These are phyloP conservation scores for Mythimna lalbum DNA, from an alignment of 2,888 invertebrate species.

Conservation along the genomic window DNA sequence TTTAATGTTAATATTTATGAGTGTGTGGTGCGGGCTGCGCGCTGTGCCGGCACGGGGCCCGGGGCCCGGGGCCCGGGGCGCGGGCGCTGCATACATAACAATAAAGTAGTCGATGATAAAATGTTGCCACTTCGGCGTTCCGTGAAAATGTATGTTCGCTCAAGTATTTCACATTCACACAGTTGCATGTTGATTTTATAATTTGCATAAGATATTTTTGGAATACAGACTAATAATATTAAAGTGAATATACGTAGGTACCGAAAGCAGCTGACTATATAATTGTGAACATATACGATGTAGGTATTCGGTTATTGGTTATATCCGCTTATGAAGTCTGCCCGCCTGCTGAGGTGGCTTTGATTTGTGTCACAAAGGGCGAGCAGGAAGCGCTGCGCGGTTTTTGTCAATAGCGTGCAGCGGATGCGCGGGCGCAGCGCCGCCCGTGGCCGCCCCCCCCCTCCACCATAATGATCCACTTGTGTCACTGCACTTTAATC, in stretches of 20 bases:
- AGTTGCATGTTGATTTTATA: conserved; percentile 28
- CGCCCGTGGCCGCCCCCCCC: neutral
- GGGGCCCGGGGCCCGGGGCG: neutral
- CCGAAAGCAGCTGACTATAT: neutral
- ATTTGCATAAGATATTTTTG: conserved; percentile 21
- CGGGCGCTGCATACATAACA: conserved; percentile 30
- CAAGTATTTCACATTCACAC: conserved; percentile 29
- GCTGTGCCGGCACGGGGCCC: neutral
- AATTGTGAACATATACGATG: neutral
- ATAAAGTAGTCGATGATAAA: conserved; percentile 41
- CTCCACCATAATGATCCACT: conserved; percentile 38
- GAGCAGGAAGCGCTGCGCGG: conserved; percentile 52
- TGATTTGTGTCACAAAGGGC: conserved; percentile 27
- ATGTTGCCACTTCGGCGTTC: conserved; percentile 28
- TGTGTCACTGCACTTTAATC: conserved; percentile 44
- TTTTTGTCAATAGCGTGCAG: conserved; percentile 55
- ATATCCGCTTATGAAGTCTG: neutral
- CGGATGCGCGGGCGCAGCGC: conserved; percentile 57
- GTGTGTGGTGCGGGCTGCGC: conserved; percentile 18
- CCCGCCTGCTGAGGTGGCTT: neutral
- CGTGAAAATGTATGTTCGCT: conserved; percentile 28
- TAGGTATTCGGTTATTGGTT: conserved; percentile 7
- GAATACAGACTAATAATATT: conserved; percentile 11
- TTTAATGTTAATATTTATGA: conserved; percentile 49
- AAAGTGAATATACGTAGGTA: neutral